These are phyloP conservation scores for Drosophila bocki DNA, from an alignment of 1,140 invertebrate genomes.

Conservation along the genomic window DNA sequence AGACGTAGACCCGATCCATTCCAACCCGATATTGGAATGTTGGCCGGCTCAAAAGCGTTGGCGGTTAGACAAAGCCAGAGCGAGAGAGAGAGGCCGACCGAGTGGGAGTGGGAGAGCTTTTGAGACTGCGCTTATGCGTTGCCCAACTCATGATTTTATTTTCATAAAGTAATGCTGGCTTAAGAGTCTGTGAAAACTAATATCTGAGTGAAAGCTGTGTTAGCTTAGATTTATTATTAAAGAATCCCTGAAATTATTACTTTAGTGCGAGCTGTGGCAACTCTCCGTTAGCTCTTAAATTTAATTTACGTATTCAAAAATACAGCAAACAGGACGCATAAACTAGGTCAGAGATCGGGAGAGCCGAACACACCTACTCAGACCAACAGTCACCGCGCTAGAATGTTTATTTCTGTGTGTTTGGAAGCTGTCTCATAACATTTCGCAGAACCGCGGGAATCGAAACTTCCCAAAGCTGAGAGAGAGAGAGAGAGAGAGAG, in stretches of 20 bases:
- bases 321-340: background rate
- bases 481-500: slow-evolving; percentile 1
- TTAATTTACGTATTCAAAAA: background rate
- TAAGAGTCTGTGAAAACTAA: background rate
- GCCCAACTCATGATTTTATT: background rate
- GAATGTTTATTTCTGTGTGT: slow-evolving; percentile 14
- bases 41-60: slow-evolving; percentile 48
- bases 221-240: too few relatives aligned
- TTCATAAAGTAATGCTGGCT: background rate
- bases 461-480: slow-evolving; percentile 19
- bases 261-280: background rate
- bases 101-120: slow-evolving; percentile 11
- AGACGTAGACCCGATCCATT: slow-evolving; percentile 48
- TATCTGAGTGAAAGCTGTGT: background rate
- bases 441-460: slow-evolving; percentile 48
- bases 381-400: slow-evolving; percentile 21
- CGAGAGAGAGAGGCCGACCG: slow-evolving; percentile 5
- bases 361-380: slow-evolving; percentile 38
- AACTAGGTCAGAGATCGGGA: slow-evolving; percentile 8
- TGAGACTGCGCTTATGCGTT: background rate
- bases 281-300: background rate
- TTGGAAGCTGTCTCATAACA: slow-evolving; percentile 45
- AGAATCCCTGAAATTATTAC: too few relatives aligned
- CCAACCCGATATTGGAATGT: slow-evolving; percentile 44
- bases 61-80: slow-evolving; percentile 39